Evolutionary conservation across 2,797 vertebrate species (phyloP), one percentile per base, ranked within the genome.

Genomic region (Amniataba percoides): DNA sequence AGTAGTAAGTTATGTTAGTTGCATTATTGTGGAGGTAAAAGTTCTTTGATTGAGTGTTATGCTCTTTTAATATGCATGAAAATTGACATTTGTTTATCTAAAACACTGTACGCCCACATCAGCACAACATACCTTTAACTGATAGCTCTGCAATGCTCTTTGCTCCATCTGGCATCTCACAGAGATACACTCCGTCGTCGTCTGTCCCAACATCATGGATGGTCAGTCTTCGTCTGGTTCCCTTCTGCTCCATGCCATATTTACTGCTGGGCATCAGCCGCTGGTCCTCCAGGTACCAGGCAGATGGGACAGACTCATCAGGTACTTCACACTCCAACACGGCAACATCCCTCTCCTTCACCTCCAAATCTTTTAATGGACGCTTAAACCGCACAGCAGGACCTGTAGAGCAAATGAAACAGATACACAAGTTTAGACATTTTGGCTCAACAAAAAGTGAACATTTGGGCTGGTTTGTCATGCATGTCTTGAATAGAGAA

Each of bases 241-340:
- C 98, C 48, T 87, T 95, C 84, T 98, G 96, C 63, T 99, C 97
- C 92, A 99, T 98, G 25, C 95, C 93, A 0, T 99, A 99, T 78
- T 98, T 98, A 59, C 90, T 96, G 73, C 96, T 95, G 57, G 97
- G 95, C 87, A 96, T 96, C 77, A 99, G 93, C 67, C 96, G 92
- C 80, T 96, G 96, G 92, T 99, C 98, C 90, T 99, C 98, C 36
- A 98, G 94, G 91, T 97, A 99, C 98, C 98, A 99, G 48, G 96
- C 77, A 0, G 96, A 95, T 23, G 95, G 95, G 39, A 97, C 91
- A 7, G 95, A 95, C 69, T 97, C 96, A 48, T 97, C 93, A 0
- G 98, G 97, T 1, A 99, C 97, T 60, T 98, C 97, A 51, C 98
- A 99, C 88, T 99, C 98, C 77, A 99, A 88, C 77, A 99, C 95